Conservation (phyloP, 2,797 vertebrate genomes). For the Pangasius mekongensis region DNA sequence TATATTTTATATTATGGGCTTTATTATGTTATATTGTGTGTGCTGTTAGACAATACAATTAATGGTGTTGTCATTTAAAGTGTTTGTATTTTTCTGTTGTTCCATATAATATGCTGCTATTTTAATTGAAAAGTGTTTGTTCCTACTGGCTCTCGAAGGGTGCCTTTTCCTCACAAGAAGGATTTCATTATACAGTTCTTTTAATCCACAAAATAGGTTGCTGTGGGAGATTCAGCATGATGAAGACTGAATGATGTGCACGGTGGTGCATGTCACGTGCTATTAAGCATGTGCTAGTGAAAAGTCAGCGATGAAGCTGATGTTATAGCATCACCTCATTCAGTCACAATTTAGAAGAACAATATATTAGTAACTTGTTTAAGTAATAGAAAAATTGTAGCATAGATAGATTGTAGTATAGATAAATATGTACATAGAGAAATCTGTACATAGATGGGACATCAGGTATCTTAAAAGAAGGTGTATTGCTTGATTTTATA, state of each 20-base stretch:
- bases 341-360: not conserved
- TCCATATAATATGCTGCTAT: constrained; percentile 11
- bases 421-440: not conserved
- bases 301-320: not conserved
- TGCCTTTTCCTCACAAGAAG: not conserved
- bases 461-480: not conserved
- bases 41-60: not conserved
- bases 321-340: not conserved
- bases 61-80: not conserved
- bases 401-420: not conserved
- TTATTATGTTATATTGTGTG: not conserved
- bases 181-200: not conserved
- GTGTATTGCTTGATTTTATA: not conserved
- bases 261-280: not conserved
- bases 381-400: not conserved
- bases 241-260: not conserved
- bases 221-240: not conserved
- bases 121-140: not conserved
- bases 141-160: not conserved
- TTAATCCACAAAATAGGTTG: not conserved
- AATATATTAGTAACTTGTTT: not conserved
- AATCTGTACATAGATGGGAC: not conserved
- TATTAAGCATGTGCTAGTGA: not conserved
- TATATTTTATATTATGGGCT: not conserved
- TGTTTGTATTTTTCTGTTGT: not conserved